Evolutionary conservation across 2,113 vertebrate genomes (phyloP).

Genomic region (Chroicocephalus ridibundus): DNA sequence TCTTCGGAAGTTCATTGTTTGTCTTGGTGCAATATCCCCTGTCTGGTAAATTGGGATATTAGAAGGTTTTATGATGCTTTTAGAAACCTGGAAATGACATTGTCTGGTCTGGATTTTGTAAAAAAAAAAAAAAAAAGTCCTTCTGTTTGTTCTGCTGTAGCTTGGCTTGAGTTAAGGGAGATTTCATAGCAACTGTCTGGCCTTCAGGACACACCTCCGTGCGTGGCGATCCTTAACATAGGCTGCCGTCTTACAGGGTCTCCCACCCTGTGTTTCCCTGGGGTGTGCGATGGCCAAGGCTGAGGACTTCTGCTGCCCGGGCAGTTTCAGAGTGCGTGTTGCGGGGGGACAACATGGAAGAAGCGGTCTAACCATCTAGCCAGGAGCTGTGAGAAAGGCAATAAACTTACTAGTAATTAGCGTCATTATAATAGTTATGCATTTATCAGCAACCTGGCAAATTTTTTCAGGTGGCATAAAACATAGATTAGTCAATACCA

Average conservation of each 20-base stretch:
- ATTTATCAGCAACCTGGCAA: background rate
- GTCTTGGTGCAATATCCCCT: background rate
- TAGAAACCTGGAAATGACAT: background rate
- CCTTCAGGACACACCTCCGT: background rate
- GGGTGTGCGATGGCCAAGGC: fast-evolving
- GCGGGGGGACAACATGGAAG: fast-evolving
- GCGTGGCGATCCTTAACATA: background rate
- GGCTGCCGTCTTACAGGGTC: background rate
- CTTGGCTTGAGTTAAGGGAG: background rate
- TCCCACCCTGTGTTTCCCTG: background rate
- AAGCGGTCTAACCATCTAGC: fast-evolving
- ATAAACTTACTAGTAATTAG: background rate
- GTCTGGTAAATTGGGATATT: background rate
- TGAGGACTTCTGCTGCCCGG: background rate
- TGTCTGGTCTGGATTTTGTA: background rate
- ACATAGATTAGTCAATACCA: background rate
- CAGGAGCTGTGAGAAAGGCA: background rate
- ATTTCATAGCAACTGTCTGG: background rate
- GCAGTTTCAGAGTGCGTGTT: background rate
- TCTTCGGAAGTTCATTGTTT: background rate
- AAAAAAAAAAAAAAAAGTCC: background rate
- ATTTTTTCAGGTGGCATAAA: background rate
- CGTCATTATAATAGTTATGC: fast-evolving
- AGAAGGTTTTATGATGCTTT: background rate
- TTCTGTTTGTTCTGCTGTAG: background rate